A percentile compares a stretch with the other conserved stretches of the same genome.
Conservation (phyloP, 2,888 invertebrate genomes). For the Prosopocoilus inquinatus region DNA sequence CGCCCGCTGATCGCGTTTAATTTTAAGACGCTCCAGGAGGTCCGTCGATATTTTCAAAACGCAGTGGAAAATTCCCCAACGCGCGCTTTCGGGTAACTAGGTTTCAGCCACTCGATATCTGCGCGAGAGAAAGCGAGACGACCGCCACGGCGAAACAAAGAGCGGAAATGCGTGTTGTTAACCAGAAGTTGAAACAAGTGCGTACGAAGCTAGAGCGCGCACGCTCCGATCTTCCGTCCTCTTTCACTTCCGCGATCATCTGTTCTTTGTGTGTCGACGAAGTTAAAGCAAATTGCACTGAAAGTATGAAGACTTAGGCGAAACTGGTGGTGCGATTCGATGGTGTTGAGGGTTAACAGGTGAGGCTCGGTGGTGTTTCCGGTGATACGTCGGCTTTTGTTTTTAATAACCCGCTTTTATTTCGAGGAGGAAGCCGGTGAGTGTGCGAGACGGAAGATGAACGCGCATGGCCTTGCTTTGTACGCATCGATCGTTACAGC, state of each 20-base stretch:
- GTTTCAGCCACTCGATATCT: too few species aligned
- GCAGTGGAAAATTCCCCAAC: too few species aligned
- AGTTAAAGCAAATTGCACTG: constrained; percentile 11
- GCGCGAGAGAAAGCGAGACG: too few species aligned
- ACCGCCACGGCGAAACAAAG: too few species aligned
- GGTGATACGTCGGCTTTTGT: not conserved
- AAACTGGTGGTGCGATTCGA: not conserved
- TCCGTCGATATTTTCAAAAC: too few species aligned
- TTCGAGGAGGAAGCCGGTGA: constrained; percentile 11
- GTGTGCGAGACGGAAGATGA: constrained; percentile 3
- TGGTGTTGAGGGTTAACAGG: not conserved
- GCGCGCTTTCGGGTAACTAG: too few species aligned
- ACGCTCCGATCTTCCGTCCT: constrained; percentile 6
- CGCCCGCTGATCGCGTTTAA: too few species aligned
- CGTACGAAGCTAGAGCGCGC: constrained; percentile 1
- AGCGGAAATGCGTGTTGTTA: too few species aligned
- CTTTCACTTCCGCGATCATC: constrained; percentile 9
- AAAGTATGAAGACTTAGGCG: constrained; percentile 8
- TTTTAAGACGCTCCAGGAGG: too few species aligned
- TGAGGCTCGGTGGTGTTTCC: not conserved
- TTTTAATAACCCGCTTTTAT: not conserved
- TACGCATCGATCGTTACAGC: constrained; percentile 44
- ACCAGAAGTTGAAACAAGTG: too few species aligned
- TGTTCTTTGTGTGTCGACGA: constrained; percentile 15
- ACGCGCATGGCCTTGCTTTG: constrained; percentile 3